Percentiles rank a stretch among this genome's conserved stretches.
These are phyloP conservation scores for Zygaena filipendulae DNA, from an alignment of 2,888 invertebrate genomes.

Conservation along the genomic window DNA sequence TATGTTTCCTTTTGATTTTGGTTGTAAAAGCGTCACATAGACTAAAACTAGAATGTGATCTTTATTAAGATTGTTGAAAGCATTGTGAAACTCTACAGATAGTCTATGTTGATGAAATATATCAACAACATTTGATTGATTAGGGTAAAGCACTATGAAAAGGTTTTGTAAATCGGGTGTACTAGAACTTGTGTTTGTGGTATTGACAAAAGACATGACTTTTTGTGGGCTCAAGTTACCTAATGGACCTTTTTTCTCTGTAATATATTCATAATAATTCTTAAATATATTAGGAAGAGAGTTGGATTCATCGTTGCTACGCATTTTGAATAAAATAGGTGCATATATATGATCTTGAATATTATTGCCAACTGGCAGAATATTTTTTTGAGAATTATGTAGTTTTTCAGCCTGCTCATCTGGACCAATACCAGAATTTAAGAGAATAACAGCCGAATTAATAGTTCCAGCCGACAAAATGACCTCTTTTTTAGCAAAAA, in stretches of 20 bases:
- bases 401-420: constrained; percentile 27
- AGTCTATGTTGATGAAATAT: constrained; percentile 5
- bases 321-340: constrained; percentile 7
- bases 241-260: constrained; percentile 7
- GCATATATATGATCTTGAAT: constrained; percentile 33
- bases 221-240: constrained; percentile 6
- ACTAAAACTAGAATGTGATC: constrained; percentile 13
- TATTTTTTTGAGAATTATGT: constrained; percentile 24
- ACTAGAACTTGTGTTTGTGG: constrained; percentile 1
- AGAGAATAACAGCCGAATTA: constrained; percentile 69
- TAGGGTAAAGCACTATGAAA: constrained; percentile 7
- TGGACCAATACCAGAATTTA: constrained; percentile 65
- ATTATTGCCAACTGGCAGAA: constrained; percentile 46
- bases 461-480: constrained; percentile 69
- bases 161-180: constrained; percentile 13
- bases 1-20: constrained; percentile 41
- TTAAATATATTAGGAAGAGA: constrained; percentile 1
- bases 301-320: constrained; percentile 3
- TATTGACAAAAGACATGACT: constrained; percentile 13
- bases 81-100: constrained; percentile 9
- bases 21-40: constrained; percentile 18
- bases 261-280: constrained; percentile 5
- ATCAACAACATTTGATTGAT: constrained; percentile 5
- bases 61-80: constrained; percentile 13
- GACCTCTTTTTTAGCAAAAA: constrained; percentile 51